Conservation (phyloP, 2,113 vertebrate genomes). For the Anseranas semipalmata region DNA sequence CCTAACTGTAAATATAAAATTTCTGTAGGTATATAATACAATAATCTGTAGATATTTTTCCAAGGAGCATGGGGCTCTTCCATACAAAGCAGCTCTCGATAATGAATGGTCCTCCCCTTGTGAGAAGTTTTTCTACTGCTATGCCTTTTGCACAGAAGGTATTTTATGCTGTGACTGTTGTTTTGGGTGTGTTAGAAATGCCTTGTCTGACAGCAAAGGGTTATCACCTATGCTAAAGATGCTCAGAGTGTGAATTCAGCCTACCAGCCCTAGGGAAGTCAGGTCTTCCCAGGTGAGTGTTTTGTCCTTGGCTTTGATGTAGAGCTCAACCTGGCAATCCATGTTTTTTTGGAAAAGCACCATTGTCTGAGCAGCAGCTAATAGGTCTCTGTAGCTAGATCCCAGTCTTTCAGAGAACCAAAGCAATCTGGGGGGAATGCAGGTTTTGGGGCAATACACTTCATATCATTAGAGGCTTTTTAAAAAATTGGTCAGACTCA, state of each 20-base stretch:
- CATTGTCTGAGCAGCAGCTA: accelerated
- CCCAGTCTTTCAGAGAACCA: neutral
- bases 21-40: neutral
- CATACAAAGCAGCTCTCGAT: neutral
- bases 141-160: neutral
- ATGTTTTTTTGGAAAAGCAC: neutral
- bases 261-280: neutral
- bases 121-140: neutral
- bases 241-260: neutral
- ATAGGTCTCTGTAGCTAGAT: neutral
- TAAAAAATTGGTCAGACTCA: neutral
- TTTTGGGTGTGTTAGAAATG: neutral
- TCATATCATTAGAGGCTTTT: neutral
- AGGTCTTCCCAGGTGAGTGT: neutral
- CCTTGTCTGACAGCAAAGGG: neutral
- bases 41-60: neutral
- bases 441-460: accelerated
- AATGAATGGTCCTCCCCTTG: neutral
- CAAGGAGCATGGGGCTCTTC: neutral
- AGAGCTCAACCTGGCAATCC: neutral
- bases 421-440: neutral
- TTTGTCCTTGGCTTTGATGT: neutral
- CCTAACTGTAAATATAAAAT: neutral
- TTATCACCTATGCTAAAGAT: neutral
- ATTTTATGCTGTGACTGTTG: neutral